Evolutionary conservation across 2,797 vertebrate species (phyloP).

Genomic region (Acanthopagrus latus): DNA sequence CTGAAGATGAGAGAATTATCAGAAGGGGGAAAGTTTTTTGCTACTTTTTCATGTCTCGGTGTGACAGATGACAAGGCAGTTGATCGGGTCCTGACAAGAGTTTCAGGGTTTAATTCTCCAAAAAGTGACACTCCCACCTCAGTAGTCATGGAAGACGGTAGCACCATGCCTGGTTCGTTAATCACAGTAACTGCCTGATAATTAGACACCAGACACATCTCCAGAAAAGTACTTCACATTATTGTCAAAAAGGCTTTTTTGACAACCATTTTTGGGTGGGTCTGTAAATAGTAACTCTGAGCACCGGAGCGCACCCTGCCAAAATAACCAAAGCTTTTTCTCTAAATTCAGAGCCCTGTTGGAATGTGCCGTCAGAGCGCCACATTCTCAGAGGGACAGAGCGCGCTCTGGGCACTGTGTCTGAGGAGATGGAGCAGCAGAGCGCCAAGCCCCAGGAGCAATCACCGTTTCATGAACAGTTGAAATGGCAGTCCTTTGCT

Average conservation of each 20-base stretch:
- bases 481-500: no score
- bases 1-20: slow-evolving; percentile 45
- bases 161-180: slow-evolving; percentile 24
- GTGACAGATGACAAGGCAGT: slow-evolving; percentile 68
- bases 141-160: slow-evolving; percentile 8
- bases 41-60: slow-evolving; percentile 49
- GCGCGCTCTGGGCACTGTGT: no score
- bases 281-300: no score
- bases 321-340: no score
- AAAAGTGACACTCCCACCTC: slow-evolving; percentile 14
- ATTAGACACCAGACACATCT: background rate
- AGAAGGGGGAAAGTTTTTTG: slow-evolving; percentile 45
- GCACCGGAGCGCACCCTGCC: no score
- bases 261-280: no score
- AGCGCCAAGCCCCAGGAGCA: no score
- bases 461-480: no score
- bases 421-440: no score
- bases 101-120: slow-evolving; percentile 23
- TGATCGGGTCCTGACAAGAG: slow-evolving; percentile 37
- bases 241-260: background rate
- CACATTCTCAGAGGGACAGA: no score
- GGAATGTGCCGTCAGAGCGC: no score
- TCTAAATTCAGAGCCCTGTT: no score
- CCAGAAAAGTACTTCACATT: slow-evolving; percentile 4
- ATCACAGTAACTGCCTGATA: slow-evolving; percentile 19